Conservation (phyloP, 2,888 invertebrate species). For the Tanytarsus gracilentus region DNA sequence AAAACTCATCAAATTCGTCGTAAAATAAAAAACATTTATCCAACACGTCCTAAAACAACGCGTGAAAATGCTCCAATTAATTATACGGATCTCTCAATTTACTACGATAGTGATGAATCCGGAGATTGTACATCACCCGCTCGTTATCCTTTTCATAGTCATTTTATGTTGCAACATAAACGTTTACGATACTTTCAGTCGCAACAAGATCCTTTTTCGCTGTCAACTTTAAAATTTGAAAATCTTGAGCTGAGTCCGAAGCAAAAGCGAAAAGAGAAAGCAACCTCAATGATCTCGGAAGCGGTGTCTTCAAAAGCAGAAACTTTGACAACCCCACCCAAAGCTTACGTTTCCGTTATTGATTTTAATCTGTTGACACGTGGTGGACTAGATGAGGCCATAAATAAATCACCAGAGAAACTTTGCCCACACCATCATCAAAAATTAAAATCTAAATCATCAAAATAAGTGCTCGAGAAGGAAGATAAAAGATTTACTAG, state of each 20-base stretch:
- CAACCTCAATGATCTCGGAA: not conserved
- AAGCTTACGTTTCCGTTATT: slow-evolving; percentile 61
- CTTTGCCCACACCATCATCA: slow-evolving; percentile 21
- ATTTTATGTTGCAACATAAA: slow-evolving; percentile 25
- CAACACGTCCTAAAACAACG: slow-evolving; percentile 43
- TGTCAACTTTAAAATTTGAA: slow-evolving; percentile 35
- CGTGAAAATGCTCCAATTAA: slow-evolving; percentile 47
- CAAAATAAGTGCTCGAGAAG: not conserved
- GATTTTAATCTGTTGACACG: slow-evolving; percentile 62
- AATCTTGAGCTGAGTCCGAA: slow-evolving; percentile 33
- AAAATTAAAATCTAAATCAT: not conserved
- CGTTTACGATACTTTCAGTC: not conserved
- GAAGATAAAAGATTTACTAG: not conserved
- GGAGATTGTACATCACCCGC: slow-evolving; percentile 42
- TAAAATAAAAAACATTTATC: slow-evolving; percentile 36
- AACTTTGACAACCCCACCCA: slow-evolving; percentile 44
- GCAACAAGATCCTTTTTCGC: slow-evolving; percentile 6
- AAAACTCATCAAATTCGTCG: slow-evolving; percentile 40
- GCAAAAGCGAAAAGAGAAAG: not conserved
- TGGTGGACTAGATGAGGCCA: slow-evolving; percentile 49
- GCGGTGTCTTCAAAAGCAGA: not conserved
- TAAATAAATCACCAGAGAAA: slow-evolving; percentile 29
- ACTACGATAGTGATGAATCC: slow-evolving; percentile 48
- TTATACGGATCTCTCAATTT: slow-evolving; percentile 48
- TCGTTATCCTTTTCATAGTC: slow-evolving; percentile 31